Evolutionary conservation across 1,140 invertebrate species (phyloP).

Genomic region (Leptinotarsa texana): DNA sequence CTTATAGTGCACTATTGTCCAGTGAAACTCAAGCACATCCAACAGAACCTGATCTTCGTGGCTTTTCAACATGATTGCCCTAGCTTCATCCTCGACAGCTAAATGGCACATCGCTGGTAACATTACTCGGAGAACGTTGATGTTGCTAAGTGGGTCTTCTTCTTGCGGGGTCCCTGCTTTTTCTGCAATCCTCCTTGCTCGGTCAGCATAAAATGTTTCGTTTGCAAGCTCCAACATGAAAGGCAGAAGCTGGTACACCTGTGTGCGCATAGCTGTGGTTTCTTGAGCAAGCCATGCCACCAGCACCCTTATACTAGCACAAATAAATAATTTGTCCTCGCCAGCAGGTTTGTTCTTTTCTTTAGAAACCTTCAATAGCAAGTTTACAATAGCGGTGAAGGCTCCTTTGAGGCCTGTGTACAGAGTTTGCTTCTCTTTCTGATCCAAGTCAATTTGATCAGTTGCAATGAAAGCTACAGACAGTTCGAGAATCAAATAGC

Average conservation of each 20-base stretch:
- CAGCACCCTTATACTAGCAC: constrained; percentile 80
- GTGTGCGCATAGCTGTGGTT: constrained; percentile 83
- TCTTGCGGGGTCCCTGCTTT: constrained; percentile 64
- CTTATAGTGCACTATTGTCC: constrained; percentile 85
- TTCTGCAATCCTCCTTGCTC: constrained; percentile 65
- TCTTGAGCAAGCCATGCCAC: constrained; percentile 90
- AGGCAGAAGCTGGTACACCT: constrained; percentile 78
- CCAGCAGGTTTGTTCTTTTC: constrained; percentile 68
- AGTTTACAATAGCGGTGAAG: constrained; percentile 78
- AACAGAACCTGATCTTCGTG: constrained; percentile 80
- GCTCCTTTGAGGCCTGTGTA: constrained; percentile 90
- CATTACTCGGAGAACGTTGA: constrained; percentile 79
- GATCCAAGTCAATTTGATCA: constrained; percentile 81
- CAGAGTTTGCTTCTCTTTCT: constrained; percentile 87
- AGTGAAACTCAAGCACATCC: constrained; percentile 80
- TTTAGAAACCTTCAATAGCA: constrained; percentile 73
- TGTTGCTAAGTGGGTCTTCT: constrained; percentile 64
- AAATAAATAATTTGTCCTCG: constrained; percentile 73
- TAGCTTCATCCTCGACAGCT: constrained; percentile 83
- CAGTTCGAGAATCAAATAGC: constrained; percentile 82
- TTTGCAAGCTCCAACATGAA: constrained; percentile 79
- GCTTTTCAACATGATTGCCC: constrained; percentile 77
- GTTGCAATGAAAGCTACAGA: constrained; percentile 80
- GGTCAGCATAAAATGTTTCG: constrained; percentile 77
- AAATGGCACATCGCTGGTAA: constrained; percentile 88